These are phyloP conservation scores for Sparus aurata DNA, from an alignment of 2,797 vertebrate genomes.

Conservation along the genomic window DNA sequence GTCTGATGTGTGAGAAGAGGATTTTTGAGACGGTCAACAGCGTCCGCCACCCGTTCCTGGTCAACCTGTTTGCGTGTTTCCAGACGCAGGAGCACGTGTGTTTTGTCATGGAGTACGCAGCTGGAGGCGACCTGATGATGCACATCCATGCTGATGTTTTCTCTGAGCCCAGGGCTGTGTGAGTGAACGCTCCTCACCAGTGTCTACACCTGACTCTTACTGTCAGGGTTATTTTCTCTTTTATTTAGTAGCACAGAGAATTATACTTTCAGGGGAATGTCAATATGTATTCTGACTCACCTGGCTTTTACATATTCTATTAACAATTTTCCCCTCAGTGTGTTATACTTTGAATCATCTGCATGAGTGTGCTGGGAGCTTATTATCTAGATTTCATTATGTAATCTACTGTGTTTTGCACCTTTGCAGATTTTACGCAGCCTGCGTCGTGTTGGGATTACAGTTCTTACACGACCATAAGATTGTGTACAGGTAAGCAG, in stretches of 20 bases:
- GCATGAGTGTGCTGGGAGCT: neutral
- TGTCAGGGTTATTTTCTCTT: neutral
- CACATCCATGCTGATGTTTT: constrained; percentile 99
- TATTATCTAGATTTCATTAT: too few relatives aligned
- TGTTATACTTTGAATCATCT: neutral
- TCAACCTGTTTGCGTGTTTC: constrained; percentile 99
- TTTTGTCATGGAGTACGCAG: constrained; percentile 99
- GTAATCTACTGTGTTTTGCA: constrained; percentile 4
- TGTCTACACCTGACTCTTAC: neutral
- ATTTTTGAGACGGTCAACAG: constrained; percentile 99
- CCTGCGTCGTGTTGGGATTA: constrained; percentile 96
- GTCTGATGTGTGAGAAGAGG: constrained; percentile 98
- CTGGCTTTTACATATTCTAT: neutral
- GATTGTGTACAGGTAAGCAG: constrained; percentile 96
- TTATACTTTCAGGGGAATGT: neutral
- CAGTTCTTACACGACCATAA: constrained; percentile 99
- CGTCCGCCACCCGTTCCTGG: constrained; percentile 98
- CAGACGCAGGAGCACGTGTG: constrained; percentile 99
- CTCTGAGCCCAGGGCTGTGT: constrained; percentile 96
- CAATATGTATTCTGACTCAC: neutral
- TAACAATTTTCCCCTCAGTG: neutral
- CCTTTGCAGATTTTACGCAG: constrained; percentile 94
- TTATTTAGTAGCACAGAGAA: neutral
- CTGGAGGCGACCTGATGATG: constrained; percentile 99
- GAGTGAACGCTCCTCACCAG: constrained; percentile 79